Base-by-base conservation (phyloP, 2,113 vertebrate genomes). In the Urocynchramus pylzowi region DNA sequence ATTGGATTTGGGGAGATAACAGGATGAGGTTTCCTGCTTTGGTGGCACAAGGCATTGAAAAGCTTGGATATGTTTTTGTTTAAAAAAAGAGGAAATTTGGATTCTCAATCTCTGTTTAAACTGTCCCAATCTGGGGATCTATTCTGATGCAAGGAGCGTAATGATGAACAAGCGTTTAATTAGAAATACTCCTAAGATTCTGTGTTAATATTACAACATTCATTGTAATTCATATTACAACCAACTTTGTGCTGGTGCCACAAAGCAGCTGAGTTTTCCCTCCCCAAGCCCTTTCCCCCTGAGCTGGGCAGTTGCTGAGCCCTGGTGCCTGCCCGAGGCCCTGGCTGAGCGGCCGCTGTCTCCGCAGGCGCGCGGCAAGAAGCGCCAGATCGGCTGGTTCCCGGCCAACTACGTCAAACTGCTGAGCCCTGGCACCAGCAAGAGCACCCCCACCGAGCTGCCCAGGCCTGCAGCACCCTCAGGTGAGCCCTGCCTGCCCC, bases 381-480 rank as follows among this genome's bases (percentile, higher is more conserved):
- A 99, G 95, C 98, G 99, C 28, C 99, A 99, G 97, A 99, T 99
- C 57, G 99, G 99, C 49, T 99, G 99, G 99, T 99, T 99, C 96
- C 99, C 99, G 15, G 99, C 99, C 81, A 99, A 99, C 95, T 99
- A 99, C 30, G 99, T 99, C 35, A 99, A 99, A 95, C 98, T 99
- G 77, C 97, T 99, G 94, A 99, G 99, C 94, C 99, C 99, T 35
- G 99, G 99, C 93, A 99, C 99, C 80, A 99, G 98, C 98, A 99
- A 99, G 97, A 99, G 98, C 49, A 99, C 99, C 15, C 99, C 99
- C 84, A 99, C 99, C 1, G 99, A 99, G 67, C 98, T 99, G 44
- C 98, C 99, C 27, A 98, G 99, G 98, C 97, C 99, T 78, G 91
- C 98, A 16, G 97, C 98, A 15, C 97, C 97, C 33, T 97, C 98